Evolutionary conservation across 2,888 invertebrate species (phyloP).

Genomic region (Lissocephala sabroskyi): DNA sequence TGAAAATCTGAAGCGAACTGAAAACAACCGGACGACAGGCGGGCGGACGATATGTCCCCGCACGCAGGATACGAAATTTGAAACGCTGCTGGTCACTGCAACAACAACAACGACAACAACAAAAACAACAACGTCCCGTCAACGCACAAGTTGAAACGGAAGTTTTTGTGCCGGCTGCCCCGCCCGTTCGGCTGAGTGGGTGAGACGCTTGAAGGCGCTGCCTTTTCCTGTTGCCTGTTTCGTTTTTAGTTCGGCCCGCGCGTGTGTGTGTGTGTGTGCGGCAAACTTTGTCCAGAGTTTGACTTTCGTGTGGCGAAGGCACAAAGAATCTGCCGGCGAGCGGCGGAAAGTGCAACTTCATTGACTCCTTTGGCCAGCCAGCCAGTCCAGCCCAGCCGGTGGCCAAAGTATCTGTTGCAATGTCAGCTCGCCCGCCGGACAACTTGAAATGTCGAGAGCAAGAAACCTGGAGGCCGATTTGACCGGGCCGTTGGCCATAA

Average conservation of each 20-base stretch:
- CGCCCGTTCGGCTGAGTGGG: background rate
- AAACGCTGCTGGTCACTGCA: constrained; percentile 26
- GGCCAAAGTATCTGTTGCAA: constrained; percentile 46
- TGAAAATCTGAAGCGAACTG: constrained; percentile 32
- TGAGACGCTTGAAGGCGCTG: constrained; percentile 5
- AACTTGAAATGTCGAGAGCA: no score
- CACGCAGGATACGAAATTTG: constrained; percentile 32
- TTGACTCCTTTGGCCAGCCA: constrained; percentile 17
- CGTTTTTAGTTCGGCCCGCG: constrained; percentile 4
- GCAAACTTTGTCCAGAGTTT: constrained; percentile 48
- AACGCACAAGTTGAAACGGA: constrained; percentile 47
- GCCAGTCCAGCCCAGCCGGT: no score
- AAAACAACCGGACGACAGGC: constrained; percentile 35
- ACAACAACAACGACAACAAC: constrained; percentile 2
- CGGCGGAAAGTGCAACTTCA: constrained; percentile 18
- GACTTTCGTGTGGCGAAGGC: constrained; percentile 42
- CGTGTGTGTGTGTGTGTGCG: constrained; percentile 6
- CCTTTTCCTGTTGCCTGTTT: constrained; percentile 38
- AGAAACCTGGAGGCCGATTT: no score
- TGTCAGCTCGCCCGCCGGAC: constrained; percentile 37
- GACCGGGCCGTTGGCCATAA: constrained; percentile 41
- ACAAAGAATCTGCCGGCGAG: constrained; percentile 21
- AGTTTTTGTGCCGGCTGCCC: constrained; percentile 38
- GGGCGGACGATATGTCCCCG: constrained; percentile 30
- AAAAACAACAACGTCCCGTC: constrained; percentile 7